phyloP scores from a whole-genome alignment of 2,888 invertebrate genomes.

The Apodemia duryi region DNA sequence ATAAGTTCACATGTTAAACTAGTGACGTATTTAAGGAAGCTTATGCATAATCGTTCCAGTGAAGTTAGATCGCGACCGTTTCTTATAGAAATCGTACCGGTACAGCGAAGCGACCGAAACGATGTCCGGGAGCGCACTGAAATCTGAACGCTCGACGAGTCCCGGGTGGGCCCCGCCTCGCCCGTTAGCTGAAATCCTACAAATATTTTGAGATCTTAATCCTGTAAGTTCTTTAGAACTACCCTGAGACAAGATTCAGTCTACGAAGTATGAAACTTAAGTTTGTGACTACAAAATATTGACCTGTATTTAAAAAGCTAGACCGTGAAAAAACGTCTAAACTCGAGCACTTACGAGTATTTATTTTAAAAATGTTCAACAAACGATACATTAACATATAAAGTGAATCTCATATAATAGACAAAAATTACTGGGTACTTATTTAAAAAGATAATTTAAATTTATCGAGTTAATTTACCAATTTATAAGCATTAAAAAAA shows the following conservation, averaged over 20 bases:
- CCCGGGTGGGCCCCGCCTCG: slow-evolving; percentile 40
- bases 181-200: slow-evolving; percentile 37
- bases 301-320: background rate
- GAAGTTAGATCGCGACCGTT: slow-evolving; percentile 35
- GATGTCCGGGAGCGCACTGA: slow-evolving; percentile 52
- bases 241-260: background rate
- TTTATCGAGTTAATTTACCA: too few relatives aligned
- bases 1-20: slow-evolving; percentile 51
- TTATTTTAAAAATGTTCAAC: too few relatives aligned
- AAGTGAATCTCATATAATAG: too few relatives aligned
- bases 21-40: slow-evolving; percentile 27
- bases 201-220: slow-evolving; percentile 41
- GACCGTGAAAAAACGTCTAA: too few relatives aligned
- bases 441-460: too few relatives aligned
- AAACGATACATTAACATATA: too few relatives aligned
- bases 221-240: slow-evolving; percentile 37
- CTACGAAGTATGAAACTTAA: background rate
- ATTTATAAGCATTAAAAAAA: too few relatives aligned
- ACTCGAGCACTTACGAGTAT: too few relatives aligned
- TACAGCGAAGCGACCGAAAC: slow-evolving; percentile 34
- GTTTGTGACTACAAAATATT: background rate
- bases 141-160: slow-evolving; percentile 29
- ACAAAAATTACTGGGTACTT: too few relatives aligned
- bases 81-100: slow-evolving; percentile 19
- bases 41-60: slow-evolving; percentile 42